phyloP scores from a whole-genome alignment of 2,113 vertebrate genomes.

The Nasalis larvatus region DNA sequence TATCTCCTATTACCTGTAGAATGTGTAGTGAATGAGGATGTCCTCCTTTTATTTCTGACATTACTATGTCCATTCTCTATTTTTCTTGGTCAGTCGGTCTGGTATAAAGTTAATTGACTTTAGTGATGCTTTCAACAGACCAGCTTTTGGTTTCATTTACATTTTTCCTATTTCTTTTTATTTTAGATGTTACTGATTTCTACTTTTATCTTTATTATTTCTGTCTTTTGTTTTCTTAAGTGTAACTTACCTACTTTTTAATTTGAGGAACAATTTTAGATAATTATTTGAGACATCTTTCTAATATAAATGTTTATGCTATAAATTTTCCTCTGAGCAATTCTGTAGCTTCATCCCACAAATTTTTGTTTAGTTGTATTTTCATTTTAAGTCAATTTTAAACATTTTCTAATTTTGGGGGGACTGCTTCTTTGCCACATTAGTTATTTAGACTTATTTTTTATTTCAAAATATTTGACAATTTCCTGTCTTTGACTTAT shows the following conservation, averaged over 20 bases:
- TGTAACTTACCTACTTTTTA: neutral
- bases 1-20: neutral
- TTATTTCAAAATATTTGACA: neutral
- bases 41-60: neutral
- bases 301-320: neutral
- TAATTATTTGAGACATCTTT: neutral
- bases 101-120: neutral
- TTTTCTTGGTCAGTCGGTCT: neutral
- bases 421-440: neutral
- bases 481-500: neutral
- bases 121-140: neutral
- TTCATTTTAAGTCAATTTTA: neutral
- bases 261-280: neutral
- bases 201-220: neutral
- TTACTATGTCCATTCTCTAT: neutral
- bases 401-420: neutral
- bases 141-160: neutral
- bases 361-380: neutral
- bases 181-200: neutral
- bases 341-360: neutral
- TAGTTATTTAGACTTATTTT: neutral
- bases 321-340: neutral
- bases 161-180: neutral
- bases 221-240: neutral
- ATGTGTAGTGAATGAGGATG: neutral